Percentiles rank a stretch among this genome's conserved stretches.
phyloP scores from a whole-genome alignment of 2,797 vertebrate genomes.

The Botia kubotai region DNA sequence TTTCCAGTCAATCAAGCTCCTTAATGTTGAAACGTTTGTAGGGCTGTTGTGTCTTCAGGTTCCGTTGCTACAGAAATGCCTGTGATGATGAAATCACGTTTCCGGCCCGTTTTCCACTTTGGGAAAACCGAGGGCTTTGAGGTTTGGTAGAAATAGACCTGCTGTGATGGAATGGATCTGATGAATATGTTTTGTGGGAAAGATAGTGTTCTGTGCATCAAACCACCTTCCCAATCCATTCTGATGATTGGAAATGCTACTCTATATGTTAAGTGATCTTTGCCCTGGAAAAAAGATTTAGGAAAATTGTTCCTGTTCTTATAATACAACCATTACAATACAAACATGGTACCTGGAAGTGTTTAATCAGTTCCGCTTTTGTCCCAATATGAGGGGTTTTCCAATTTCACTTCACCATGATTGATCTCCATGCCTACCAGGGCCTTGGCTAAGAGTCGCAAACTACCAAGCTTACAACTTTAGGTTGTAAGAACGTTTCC shows the following conservation, averaged over 20 bases:
- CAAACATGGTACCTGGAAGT: neutral
- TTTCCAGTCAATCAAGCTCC: slow-evolving; percentile 39
- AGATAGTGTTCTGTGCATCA: slow-evolving; percentile 23
- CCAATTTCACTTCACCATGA: slow-evolving; percentile 23
- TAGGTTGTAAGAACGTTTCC: too few species aligned
- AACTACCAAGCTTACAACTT: slow-evolving; percentile 44
- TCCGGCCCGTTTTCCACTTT: slow-evolving; percentile 33
- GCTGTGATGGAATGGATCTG: slow-evolving; percentile 44
- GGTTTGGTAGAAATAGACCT: slow-evolving; percentile 22
- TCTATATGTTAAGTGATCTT: slow-evolving; percentile 39
- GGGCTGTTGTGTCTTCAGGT: slow-evolving; percentile 27
- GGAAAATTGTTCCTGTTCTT: neutral
- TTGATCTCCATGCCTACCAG: slow-evolving; percentile 33
- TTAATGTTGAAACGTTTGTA: slow-evolving; percentile 26
- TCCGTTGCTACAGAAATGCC: slow-evolving; percentile 32
- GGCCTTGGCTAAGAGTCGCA: slow-evolving; percentile 65
- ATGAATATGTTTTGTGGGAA: slow-evolving; percentile 29
- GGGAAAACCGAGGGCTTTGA: slow-evolving; percentile 22
- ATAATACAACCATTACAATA: neutral
- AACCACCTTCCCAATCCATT: neutral
- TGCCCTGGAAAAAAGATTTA: neutral
- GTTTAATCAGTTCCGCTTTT: neutral
- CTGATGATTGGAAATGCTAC: slow-evolving; percentile 12
- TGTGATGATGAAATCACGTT: slow-evolving; percentile 45
- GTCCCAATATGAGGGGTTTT: neutral